phyloP scores from a whole-genome alignment of 1,140 invertebrate species.

The Ylistrum balloti region DNA sequence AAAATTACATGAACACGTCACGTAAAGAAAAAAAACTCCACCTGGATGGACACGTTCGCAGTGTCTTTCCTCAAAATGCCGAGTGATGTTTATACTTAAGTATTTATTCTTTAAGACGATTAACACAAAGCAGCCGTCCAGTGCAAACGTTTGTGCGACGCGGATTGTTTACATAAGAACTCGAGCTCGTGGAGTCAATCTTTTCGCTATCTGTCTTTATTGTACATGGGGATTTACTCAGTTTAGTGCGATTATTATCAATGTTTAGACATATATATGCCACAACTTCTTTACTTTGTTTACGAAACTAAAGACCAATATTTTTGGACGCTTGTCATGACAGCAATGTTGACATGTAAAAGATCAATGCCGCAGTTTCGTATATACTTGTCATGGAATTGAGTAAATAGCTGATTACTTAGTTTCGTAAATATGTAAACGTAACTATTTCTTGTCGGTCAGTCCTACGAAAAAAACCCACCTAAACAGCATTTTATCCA shows the following conservation, averaged over 20 bases:
- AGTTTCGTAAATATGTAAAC: conserved; percentile 19
- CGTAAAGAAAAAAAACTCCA: background rate
- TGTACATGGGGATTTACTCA: conserved; percentile 31
- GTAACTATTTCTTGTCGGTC: background rate
- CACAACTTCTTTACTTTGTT: conserved; percentile 39
- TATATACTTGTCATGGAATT: conserved; percentile 3
- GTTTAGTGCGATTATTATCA: conserved; percentile 27
- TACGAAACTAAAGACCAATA: conserved; percentile 39
- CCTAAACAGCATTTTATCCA: no score
- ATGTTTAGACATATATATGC: conserved; percentile 21
- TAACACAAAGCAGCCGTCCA: conserved; percentile 18
- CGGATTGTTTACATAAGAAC: conserved; percentile 20
- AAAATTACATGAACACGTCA: no score
- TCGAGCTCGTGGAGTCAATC: background rate
- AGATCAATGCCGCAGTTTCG: conserved; percentile 22
- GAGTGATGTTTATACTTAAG: background rate
- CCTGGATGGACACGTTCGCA: background rate
- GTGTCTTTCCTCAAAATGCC: conserved; percentile 6
- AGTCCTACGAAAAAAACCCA: no score
- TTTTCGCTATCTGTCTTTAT: conserved; percentile 38
- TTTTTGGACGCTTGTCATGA: conserved; percentile 18
- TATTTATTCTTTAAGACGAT: conserved; percentile 29
- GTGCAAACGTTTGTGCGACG: background rate
- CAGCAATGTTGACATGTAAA: conserved; percentile 15
- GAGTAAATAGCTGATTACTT: background rate